These are phyloP conservation scores for Elysia chlorotica DNA, from an alignment of 1,140 invertebrate genomes.

Conservation along the genomic window DNA sequence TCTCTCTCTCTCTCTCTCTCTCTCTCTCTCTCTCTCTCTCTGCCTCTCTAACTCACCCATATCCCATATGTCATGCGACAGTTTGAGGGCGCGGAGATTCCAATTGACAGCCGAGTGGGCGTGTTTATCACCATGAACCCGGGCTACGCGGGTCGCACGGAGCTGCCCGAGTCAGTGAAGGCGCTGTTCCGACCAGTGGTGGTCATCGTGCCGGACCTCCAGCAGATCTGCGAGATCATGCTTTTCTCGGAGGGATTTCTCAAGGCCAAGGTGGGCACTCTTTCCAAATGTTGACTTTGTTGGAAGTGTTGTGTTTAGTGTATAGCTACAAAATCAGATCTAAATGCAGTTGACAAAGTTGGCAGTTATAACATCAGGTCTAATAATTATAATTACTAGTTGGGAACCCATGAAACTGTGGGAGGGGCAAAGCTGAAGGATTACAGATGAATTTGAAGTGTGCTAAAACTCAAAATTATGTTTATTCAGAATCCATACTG, in stretches of 20 bases:
- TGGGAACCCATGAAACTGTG: not conserved
- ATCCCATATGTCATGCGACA: constrained; percentile 63
- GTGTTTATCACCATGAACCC: constrained; percentile 96
- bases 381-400: not conserved
- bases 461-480: no score
- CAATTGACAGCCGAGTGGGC: constrained; percentile 80
- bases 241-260: constrained; percentile 89
- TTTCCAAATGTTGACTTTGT: not conserved
- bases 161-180: constrained; percentile 89
- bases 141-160: constrained; percentile 85
- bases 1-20: not conserved
- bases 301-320: not conserved
- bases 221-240: constrained; percentile 89
- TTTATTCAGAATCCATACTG: no score
- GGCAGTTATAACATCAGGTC: not conserved
- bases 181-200: constrained; percentile 87
- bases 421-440: not conserved
- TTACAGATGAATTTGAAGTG: not conserved
- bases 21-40: not conserved
- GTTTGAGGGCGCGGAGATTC: constrained; percentile 85
- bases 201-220: constrained; percentile 85
- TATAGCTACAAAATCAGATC: not conserved
- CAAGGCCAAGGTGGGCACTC: constrained; percentile 64
- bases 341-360: not conserved
- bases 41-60: not conserved